Evolutionary conservation across 92 coral and sea anemone species (phyloP).

Genomic region (Virgularia gustaviana): DNA sequence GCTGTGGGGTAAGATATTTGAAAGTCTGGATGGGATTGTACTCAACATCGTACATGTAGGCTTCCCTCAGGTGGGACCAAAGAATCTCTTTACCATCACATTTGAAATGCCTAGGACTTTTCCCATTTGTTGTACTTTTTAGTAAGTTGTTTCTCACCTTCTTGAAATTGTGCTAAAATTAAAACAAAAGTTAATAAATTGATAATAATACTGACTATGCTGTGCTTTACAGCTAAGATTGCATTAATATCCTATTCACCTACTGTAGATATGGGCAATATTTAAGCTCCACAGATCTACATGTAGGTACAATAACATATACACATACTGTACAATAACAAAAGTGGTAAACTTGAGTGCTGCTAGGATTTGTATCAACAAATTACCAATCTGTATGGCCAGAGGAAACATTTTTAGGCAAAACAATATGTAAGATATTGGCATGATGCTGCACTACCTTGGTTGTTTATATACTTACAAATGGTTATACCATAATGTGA

Average conservation of each 20-base stretch:
- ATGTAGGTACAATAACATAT: neutral
- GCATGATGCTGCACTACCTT: too few species aligned
- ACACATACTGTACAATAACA: too few species aligned
- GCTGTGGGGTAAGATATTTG: conserved; percentile 2
- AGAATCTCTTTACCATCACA: conserved; percentile 11
- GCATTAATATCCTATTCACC: neutral
- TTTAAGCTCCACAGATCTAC: neutral
- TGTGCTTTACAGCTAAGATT: neutral
- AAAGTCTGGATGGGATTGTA: conserved; percentile 18
- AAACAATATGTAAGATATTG: too few species aligned
- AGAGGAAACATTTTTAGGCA: too few species aligned
- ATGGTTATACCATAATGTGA: too few species aligned
- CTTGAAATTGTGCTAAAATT: conserved; percentile 42
- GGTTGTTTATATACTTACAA: too few species aligned
- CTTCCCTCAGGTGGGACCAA: conserved; percentile 16
- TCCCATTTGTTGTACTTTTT: neutral
- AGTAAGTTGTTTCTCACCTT: conserved; percentile 18
- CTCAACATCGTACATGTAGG: conserved; percentile 23
- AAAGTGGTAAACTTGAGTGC: too few species aligned
- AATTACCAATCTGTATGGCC: too few species aligned
- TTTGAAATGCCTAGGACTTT: conserved; percentile 5
- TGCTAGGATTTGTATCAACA: too few species aligned
- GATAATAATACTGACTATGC: too few species aligned
- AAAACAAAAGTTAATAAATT: neutral
- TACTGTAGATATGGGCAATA: neutral